Base-by-base conservation (phyloP, 2,113 vertebrate species). In the Pleuronectes platessa region DNA sequence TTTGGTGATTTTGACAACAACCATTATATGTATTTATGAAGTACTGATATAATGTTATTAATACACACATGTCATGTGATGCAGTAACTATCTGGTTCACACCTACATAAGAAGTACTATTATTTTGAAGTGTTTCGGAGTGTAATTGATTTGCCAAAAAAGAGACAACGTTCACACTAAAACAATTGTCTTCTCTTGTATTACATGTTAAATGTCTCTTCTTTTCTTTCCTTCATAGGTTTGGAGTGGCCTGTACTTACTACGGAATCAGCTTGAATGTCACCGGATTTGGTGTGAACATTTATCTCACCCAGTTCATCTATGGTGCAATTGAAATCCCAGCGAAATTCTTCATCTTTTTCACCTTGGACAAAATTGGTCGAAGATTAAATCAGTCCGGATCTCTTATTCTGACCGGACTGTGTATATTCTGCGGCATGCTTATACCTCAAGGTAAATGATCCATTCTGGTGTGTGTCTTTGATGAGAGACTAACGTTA, bases 221-320 rank as follows among this genome's bases (percentile, higher is more conserved):
- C 26, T 4, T 27, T 45, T 14, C 10, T 67, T 54, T 7, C 75
- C 2, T 62, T 56, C 1, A 0, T 24, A 91, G 90, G 90, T 88
- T 86, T 69, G 84, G 63, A 18, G 65, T 89, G 58, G 81, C 84
- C 24, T 86, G 72, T 26, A 81, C 86, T 0, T 94, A 93, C 64
- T 94, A 93, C 1, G 92, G 90, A 40, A 94, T 93, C 65, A 88
- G 88, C 65, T 71, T 94, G 6, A 94, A 93, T 49, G 55, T 92
- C 2, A 20, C 23, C 12, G 89, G 86, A 17, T 93, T 94, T 59
- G 91, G 90, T 13, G 59, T 89, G n/a, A 91, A 88, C 66, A 78
- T 94, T 70, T 92, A 92, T 67, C 68, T 94, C 37, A 93, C 92
- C 15, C 91, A 94, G 82, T 92, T 94, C 65, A 81, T 93, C 76